A percentile compares a stretch with the other conserved stretches of the same genome.
Conservation (phyloP, 2,113 vertebrate genomes). For the Hippoglossus stenolepis region DNA sequence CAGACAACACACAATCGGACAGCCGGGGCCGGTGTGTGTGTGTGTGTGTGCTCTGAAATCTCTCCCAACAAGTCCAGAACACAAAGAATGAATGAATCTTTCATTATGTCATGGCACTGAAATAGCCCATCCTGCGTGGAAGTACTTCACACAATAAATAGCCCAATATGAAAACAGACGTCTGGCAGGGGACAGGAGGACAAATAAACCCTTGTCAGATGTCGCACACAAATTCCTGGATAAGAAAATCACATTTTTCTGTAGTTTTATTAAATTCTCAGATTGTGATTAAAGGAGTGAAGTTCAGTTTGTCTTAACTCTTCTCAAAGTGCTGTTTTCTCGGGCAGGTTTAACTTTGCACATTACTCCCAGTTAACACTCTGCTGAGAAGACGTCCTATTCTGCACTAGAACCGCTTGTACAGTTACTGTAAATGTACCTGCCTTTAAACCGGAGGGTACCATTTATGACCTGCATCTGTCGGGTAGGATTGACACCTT, state of each 20-base stretch:
- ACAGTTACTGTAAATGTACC: constrained; percentile 1
- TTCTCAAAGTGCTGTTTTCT: background rate
- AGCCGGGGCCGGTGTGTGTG: background rate
- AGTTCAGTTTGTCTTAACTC: constrained; percentile 1
- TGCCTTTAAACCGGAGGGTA: background rate
- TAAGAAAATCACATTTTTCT: background rate
- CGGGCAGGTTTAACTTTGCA: constrained; percentile 18
- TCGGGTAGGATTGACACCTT: constrained; percentile 10
- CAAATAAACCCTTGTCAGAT: background rate
- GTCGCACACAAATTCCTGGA: background rate
- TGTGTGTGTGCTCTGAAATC: background rate
- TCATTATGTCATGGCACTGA: constrained; percentile 4
- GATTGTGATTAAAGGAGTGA: background rate
- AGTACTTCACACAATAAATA: background rate
- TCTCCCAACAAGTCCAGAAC: background rate
- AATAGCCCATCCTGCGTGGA: background rate
- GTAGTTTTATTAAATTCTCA: background rate
- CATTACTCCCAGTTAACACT: constrained; percentile 40
- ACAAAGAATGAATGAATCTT: constrained; percentile 13
- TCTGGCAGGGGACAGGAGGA: background rate
- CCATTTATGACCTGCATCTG: constrained; percentile 6
- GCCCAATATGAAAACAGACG: background rate
- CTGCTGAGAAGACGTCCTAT: constrained; percentile 25
- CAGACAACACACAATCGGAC: constrained; percentile 12
- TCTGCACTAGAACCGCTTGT: background rate